Evolutionary conservation across 2,113 vertebrate genomes (phyloP).

Genomic region (Paralichthys olivaceus): DNA sequence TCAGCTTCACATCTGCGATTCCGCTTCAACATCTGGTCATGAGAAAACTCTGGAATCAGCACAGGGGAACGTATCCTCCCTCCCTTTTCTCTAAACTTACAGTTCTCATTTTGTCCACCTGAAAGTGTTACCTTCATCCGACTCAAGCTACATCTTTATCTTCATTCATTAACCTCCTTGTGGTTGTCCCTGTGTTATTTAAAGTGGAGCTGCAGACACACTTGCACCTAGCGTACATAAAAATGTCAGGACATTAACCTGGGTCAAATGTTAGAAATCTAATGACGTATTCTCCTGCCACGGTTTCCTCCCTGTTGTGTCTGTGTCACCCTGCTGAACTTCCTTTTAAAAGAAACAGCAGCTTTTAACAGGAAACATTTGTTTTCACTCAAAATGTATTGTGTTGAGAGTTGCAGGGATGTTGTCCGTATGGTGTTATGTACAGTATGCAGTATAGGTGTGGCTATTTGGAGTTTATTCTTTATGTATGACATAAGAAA

Average conservation of each 20-base stretch:
- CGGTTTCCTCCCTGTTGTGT: constrained; percentile 40
- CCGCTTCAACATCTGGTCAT: constrained; percentile 52
- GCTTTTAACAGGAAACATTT: background rate
- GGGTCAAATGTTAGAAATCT: constrained; percentile 43
- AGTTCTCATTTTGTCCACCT: constrained; percentile 2
- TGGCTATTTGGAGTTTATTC: background rate
- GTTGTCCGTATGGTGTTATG: background rate
- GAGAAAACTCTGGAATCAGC: constrained; percentile 22
- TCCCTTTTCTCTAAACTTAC: background rate
- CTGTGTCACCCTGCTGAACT: constrained; percentile 7
- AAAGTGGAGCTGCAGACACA: background rate
- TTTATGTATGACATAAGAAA: background rate
- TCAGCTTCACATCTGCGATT: constrained; percentile 57
- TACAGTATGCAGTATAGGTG: background rate
- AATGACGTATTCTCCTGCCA: constrained; percentile 17
- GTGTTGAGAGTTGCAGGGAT: background rate
- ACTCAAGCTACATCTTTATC: background rate
- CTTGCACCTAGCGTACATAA: constrained; percentile 8
- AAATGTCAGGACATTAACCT: constrained; percentile 12
- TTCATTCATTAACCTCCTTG: background rate
- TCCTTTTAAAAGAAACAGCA: constrained; percentile 33
- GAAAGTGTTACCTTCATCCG: background rate
- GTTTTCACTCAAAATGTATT: background rate
- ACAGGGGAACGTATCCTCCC: background rate
- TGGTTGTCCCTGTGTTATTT: constrained; percentile 1